A percentile compares a stretch with the other conserved stretches of the same genome.
Conservation (phyloP, 2,888 invertebrate genomes). For the Campoletis raptor region DNA sequence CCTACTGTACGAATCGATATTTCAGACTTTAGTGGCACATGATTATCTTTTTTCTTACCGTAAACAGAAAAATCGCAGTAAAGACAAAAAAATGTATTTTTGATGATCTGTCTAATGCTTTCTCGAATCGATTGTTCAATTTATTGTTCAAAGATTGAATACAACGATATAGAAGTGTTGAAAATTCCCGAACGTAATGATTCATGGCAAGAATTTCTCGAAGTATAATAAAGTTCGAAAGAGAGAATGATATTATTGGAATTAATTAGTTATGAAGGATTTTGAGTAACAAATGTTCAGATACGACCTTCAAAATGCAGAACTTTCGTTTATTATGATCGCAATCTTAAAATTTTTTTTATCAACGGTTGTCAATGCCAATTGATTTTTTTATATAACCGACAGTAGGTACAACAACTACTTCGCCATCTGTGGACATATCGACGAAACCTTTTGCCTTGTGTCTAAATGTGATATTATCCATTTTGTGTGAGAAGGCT, state of each 20-base stretch:
- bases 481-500: slow-evolving; percentile 67
- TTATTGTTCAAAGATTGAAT: neutral
- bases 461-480: slow-evolving; percentile 52
- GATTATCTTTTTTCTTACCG: neutral
- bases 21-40: neutral
- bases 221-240: neutral
- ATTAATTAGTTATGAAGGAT: neutral
- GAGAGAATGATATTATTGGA: neutral
- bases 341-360: neutral
- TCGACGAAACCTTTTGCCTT: slow-evolving; percentile 57
- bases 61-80: neutral
- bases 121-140: too few relatives aligned
- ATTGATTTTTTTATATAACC: neutral
- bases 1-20: slow-evolving; percentile 14
- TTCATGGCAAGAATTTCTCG: neutral
- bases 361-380: neutral
- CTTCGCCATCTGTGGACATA: slow-evolving; percentile 73
- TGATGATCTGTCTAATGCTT: neutral
- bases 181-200: neutral
- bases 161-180: neutral
- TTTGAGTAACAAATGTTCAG: neutral
- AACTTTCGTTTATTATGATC: neutral
- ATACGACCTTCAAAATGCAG: neutral
- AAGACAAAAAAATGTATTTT: neutral
- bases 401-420: neutral